These are phyloP conservation scores for Lethrus apterus DNA, from an alignment of 1,140 invertebrate genomes.

Conservation along the genomic window DNA sequence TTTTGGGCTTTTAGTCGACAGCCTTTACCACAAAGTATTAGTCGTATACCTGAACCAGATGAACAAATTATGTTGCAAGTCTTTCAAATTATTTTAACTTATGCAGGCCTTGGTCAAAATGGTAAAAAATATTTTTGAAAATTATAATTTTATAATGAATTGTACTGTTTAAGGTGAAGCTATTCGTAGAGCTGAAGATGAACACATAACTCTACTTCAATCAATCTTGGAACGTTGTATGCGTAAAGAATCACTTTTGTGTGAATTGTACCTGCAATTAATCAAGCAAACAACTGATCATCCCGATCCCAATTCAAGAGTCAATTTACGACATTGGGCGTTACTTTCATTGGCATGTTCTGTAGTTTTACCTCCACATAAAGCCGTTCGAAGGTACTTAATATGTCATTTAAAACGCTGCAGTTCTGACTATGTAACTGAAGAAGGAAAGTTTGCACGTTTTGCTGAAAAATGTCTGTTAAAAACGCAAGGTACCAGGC, in stretches of 20 bases:
- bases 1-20: slow-evolving; percentile 89
- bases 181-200: slow-evolving; percentile 63
- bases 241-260: slow-evolving; percentile 78
- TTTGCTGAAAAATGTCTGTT: slow-evolving; percentile 88
- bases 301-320: slow-evolving; percentile 80
- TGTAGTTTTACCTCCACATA: slow-evolving; percentile 77
- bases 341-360: slow-evolving; percentile 82
- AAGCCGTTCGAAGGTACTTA: slow-evolving; percentile 79
- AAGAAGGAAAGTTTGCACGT: slow-evolving; percentile 90
- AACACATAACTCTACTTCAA: slow-evolving; percentile 83
- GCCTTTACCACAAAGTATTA: slow-evolving; percentile 71
- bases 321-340: slow-evolving; percentile 88
- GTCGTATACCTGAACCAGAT: slow-evolving; percentile 75
- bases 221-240: slow-evolving; percentile 83
- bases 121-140: slow-evolving; percentile 37
- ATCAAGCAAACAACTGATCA: slow-evolving; percentile 90
- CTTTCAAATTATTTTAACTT: slow-evolving; percentile 68
- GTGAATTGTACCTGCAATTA: slow-evolving; percentile 87
- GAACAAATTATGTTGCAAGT: slow-evolving; percentile 78
- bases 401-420: slow-evolving; percentile 84
- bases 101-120: slow-evolving; percentile 75
- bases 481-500: slow-evolving; percentile 77
- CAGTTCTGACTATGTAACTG: slow-evolving; percentile 79
- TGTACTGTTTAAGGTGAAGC: slow-evolving; percentile 27
- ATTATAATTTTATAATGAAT: background rate